phyloP scores from a whole-genome alignment of 2,888 invertebrate species.

The Plebejus melissa region DNA sequence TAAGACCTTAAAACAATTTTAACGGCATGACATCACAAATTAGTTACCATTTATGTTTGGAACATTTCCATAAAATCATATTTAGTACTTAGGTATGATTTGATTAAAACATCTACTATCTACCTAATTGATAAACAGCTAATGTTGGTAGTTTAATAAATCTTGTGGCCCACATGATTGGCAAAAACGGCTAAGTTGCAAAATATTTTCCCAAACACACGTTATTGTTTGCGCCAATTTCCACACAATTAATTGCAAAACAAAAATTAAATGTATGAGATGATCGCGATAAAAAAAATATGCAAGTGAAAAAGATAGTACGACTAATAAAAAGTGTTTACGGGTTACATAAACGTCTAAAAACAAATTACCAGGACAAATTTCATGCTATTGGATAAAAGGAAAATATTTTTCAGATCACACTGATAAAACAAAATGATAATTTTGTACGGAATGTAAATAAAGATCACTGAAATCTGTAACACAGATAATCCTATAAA shows the following conservation, averaged over 20 bases:
- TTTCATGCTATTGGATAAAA: too few species aligned
- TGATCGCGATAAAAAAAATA: background rate
- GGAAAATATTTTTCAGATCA: too few species aligned
- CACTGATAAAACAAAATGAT: too few species aligned
- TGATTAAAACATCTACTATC: too few species aligned
- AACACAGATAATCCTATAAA: too few species aligned
- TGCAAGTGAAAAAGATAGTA: too few species aligned
- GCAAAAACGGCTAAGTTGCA: background rate
- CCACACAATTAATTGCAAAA: background rate
- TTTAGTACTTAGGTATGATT: background rate
- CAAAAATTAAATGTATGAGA: background rate
- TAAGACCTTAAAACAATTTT: background rate
- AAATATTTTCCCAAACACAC: background rate
- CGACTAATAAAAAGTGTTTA: too few species aligned
- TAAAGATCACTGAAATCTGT: too few species aligned
- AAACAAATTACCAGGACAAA: too few species aligned
- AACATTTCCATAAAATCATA: background rate
- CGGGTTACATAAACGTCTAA: too few species aligned
- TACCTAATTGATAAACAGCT: background rate
- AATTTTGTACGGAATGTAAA: too few species aligned
- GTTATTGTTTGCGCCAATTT: background rate
- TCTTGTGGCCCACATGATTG: background rate
- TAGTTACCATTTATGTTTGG: background rate
- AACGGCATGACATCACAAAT: background rate
- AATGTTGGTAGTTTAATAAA: background rate